Evolutionary conservation across 1,140 invertebrate genomes (phyloP).

Genomic region (Hypothenemus hampei): DNA sequence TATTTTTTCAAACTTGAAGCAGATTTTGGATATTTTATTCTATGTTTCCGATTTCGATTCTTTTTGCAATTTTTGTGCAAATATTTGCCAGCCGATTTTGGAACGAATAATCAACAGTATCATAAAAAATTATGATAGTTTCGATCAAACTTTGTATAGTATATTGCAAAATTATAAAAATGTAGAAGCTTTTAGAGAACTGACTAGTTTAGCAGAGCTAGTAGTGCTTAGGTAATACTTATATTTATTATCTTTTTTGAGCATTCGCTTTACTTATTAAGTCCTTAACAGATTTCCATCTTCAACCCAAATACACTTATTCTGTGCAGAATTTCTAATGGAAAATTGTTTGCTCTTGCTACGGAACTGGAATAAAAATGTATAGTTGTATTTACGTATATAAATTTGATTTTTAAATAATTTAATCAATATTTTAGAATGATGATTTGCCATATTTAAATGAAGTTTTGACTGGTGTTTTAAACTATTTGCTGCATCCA

Average conservation of each 20-base stretch:
- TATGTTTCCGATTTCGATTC: constrained; percentile 4
- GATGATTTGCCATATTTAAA: background rate
- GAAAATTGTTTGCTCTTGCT: background rate
- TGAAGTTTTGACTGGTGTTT: background rate
- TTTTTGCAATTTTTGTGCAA: constrained; percentile 1
- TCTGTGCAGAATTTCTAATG: background rate
- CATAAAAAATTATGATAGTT: background rate
- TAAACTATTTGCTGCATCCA: background rate
- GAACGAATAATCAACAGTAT: background rate
- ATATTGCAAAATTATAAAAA: constrained; percentile 1
- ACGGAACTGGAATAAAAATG: background rate
- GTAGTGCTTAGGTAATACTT: background rate
- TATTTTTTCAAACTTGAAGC: background rate
- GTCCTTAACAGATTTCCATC: background rate
- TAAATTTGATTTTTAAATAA: background rate
- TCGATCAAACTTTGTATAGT: background rate
- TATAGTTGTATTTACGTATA: background rate
- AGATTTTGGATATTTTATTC: constrained; percentile 1
- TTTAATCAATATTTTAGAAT: background rate
- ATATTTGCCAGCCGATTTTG: background rate
- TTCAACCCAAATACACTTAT: background rate
- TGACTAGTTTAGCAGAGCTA: background rate
- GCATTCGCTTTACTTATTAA: background rate
- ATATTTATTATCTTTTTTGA: background rate
- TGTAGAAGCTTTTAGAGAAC: background rate